phyloP scores from a whole-genome alignment of 64 coral and sea anemone species.

The Astreopora myriophthalma region DNA sequence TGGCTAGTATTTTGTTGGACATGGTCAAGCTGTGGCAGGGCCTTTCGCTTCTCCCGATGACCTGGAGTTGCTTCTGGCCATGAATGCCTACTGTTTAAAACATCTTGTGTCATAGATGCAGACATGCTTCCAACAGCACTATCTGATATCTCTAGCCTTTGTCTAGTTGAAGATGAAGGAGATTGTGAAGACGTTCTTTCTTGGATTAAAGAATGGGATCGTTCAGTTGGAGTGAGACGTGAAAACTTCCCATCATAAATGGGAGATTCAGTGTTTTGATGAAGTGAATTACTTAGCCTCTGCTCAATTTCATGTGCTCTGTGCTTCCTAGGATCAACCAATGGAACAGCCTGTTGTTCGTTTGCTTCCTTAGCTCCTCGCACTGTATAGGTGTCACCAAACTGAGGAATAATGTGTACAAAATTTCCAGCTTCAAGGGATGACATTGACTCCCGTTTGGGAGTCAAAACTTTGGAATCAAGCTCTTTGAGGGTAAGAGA shows the following conservation, averaged over 20 bases:
- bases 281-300: neutral
- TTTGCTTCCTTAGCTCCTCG: constrained; percentile 18
- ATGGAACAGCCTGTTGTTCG: neutral
- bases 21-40: neutral
- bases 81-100: constrained; percentile 42
- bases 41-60: neutral
- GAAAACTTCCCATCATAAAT: neutral
- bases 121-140: constrained; percentile 41
- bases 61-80: constrained; percentile 42
- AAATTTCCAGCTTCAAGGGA: constrained; percentile 13
- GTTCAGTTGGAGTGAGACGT: neutral
- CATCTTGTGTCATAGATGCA: neutral
- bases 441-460: neutral
- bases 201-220: neutral
- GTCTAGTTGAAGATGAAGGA: neutral
- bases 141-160: constrained; percentile 46
- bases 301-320: constrained; percentile 47
- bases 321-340: constrained; percentile 26
- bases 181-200: neutral
- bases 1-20: neutral
- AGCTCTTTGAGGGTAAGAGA: constrained; percentile 32
- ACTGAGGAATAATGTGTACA: constrained; percentile 34
- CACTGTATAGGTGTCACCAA: constrained; percentile 72
- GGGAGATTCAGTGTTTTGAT: neutral
- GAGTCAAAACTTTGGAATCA: neutral